phyloP scores from a whole-genome alignment of 1,140 invertebrate genomes.

The Augochlora pura region DNA sequence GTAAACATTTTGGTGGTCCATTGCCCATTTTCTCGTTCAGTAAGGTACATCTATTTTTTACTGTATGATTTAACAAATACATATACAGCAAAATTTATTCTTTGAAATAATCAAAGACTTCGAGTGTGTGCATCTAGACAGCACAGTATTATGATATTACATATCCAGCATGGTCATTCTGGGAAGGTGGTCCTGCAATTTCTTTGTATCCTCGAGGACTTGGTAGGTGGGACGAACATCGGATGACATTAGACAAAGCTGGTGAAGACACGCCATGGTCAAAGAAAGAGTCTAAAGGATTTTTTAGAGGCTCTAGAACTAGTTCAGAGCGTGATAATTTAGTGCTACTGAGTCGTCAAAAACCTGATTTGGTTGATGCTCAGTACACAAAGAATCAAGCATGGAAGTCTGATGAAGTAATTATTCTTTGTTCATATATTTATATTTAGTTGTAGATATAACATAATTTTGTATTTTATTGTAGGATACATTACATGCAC shows the following conservation, averaged over 20 bases:
- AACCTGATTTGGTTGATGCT: slow-evolving; percentile 92
- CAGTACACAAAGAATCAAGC: slow-evolving; percentile 99
- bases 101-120: slow-evolving; percentile 18
- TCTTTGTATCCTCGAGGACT: slow-evolving; percentile 95
- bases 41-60: slow-evolving; percentile 83
- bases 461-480: slow-evolving; percentile 59
- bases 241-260: slow-evolving; percentile 85
- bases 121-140: slow-evolving; percentile 79
- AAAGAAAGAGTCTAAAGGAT: slow-evolving; percentile 87
- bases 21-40: slow-evolving; percentile 96
- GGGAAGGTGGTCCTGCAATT: slow-evolving; percentile 98
- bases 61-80: slow-evolving; percentile 1
- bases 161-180: slow-evolving; percentile 98
- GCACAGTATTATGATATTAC: slow-evolving; percentile 93
- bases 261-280: slow-evolving; percentile 87
- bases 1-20: slow-evolving; percentile 82
- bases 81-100: neutral
- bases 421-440: slow-evolving; percentile 19
- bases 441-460: neutral
- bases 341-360: slow-evolving; percentile 90
- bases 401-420: slow-evolving; percentile 94
- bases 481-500: slow-evolving; percentile 91
- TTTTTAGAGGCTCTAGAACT: slow-evolving; percentile 97
- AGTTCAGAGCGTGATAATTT: slow-evolving; percentile 93
- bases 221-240: slow-evolving; percentile 94